Evolutionary conservation across 2,888 invertebrate genomes (phyloP).

Genomic region (Apotomis betuletana): DNA sequence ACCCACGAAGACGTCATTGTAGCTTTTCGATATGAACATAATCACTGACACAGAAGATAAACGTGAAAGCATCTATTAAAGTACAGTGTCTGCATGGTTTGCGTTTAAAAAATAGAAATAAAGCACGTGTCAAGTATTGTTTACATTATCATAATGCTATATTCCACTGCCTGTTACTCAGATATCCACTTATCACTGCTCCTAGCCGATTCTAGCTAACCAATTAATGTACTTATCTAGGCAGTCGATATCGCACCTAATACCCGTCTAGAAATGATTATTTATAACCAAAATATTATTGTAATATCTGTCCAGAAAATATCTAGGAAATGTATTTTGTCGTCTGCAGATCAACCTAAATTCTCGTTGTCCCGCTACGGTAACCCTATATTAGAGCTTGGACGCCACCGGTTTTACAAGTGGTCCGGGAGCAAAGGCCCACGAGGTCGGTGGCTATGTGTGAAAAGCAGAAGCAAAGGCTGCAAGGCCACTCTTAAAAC

Average conservation of each 20-base stretch:
- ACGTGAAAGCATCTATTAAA: background rate
- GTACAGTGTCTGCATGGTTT: background rate
- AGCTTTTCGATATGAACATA: constrained; percentile 47
- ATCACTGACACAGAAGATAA: constrained; percentile 3
- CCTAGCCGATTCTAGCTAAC: no score
- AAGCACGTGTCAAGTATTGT: no score
- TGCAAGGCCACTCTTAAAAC: background rate
- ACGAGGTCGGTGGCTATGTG: background rate
- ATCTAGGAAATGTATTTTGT: background rate
- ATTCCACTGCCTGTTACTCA: no score
- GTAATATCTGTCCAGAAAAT: no score
- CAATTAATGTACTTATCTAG: no score
- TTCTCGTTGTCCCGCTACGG: constrained; percentile 53
- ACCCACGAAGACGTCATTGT: constrained; percentile 44
- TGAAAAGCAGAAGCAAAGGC: background rate
- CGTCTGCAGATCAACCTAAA: constrained; percentile 45
- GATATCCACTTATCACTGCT: no score
- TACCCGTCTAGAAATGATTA: no score
- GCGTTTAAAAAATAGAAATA: background rate
- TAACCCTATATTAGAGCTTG: constrained; percentile 51
- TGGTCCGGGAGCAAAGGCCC: background rate
- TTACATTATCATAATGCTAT: no score
- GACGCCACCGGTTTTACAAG: background rate
- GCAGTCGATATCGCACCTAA: no score
- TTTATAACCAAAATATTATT: no score